Evolutionary conservation across 2,888 invertebrate species (phyloP), one percentile per base, ranked within the genome.

Genomic region (Xylocampa areola): DNA sequence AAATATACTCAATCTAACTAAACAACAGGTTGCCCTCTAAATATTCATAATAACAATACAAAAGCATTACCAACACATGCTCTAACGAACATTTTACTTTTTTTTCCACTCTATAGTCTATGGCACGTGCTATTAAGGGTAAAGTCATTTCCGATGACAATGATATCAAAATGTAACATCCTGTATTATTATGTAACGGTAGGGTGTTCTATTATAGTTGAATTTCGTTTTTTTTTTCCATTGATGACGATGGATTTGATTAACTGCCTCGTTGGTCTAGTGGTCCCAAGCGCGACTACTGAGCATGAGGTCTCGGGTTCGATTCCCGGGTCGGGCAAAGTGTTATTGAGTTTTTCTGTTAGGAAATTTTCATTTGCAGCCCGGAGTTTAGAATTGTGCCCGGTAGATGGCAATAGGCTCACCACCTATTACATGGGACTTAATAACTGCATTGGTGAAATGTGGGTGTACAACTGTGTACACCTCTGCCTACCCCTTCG

Each of bases 61-160:
- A 55, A 52, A 41, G n/a, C 45, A 68, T 61, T 59, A 58, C 33
- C 0, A 47, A 60, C 73, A 73, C 57, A 73, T 73, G 73, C 40
- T 70, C 39, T 54, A 73, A 73, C 73, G 63, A 54, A 60, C 61
- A 39, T 70, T 68, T 50, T 30, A 68, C 59, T 75, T 81, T 81
- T 82, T 83, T 82, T 74, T 32, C 6, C 7, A 21, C 11, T 41
- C 35, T 81, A 80, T 69, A 78, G 84, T 84, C 54, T 84, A 77
- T 77, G 85, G 84, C 88, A 80, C 88, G 88, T 85, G 88, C 80
- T 77, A 87, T 88, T 88, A 85, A 79, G 85, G 89, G 87, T 87
- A 88, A 83, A 84, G 85, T 87, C 84, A 86, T 87, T 90, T 91
- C 91, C 91, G 88, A 89, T 88, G 88, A 90, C 91, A 90, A 73